phyloP scores from a whole-genome alignment of 2,888 invertebrate genomes.

The Dolichopus griseipennis region DNA sequence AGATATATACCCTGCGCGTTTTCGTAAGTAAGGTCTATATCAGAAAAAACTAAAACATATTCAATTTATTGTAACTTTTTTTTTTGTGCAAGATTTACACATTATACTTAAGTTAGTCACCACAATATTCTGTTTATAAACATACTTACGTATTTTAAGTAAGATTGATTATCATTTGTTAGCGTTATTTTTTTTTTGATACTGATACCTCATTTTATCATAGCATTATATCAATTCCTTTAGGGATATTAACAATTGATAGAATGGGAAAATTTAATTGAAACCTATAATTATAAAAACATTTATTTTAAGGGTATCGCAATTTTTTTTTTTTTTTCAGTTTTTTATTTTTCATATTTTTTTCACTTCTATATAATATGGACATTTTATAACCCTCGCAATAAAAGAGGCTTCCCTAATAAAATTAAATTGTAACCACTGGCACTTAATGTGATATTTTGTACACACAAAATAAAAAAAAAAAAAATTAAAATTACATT shows the following conservation, averaged over 20 bases:
- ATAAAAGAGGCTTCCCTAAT: background rate
- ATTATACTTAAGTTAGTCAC: background rate
- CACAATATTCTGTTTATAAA: background rate
- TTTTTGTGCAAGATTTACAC: background rate
- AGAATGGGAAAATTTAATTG: background rate
- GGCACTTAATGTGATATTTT: background rate
- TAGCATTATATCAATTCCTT: background rate
- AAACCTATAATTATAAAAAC: slow-evolving; percentile 6
- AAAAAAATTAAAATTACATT: too few relatives aligned
- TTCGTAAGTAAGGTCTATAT: background rate
- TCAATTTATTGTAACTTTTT: background rate
- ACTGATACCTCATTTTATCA: background rate
- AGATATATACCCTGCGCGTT: background rate
- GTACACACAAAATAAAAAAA: too few relatives aligned
- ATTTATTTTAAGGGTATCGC: slow-evolving; percentile 6
- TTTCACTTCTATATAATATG: background rate
- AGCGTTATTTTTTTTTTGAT: too few relatives aligned
- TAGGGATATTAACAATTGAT: background rate
- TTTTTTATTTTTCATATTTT: background rate
- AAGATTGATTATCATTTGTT: background rate
- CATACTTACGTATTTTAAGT: background rate
- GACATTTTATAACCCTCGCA: too few relatives aligned
- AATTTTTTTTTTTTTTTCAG: background rate
- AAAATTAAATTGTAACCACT: slow-evolving; percentile 1
- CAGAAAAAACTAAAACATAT: background rate